Base-by-base conservation (phyloP, 2,888 invertebrate species). In the Crioceris asparagi region DNA sequence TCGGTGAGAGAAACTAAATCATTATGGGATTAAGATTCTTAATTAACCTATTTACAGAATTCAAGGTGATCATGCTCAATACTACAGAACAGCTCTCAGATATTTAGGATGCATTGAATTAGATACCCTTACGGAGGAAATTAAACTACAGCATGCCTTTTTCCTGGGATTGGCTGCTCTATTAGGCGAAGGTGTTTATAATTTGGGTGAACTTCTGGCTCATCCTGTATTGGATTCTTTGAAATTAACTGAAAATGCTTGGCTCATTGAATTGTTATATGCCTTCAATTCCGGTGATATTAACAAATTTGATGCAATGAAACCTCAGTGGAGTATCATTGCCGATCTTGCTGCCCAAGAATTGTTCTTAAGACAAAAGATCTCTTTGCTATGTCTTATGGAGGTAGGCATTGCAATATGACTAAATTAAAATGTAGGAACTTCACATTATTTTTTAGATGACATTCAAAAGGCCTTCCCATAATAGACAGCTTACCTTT, bases 321-420 rank as follows among this genome's bases (percentile, higher is more conserved):
- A 77, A 53, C 70, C 79, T 0, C 71, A 75, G 41, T 85, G 90
- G 88, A 68, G 73, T 3, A 75, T 76, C 42, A 82, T 91, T 49
- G 83, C 88, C 0, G 92, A 93, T 64, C 68, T 96, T 14, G 75
- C 76, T 7, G 77, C 83, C 0, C 82, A 88, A 44, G 91, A 92
- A 56, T 62, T 79, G 1, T 79, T 80, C 54, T 68, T 96, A 47
- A 68, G 87, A 14, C 86, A 91, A 64, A 99, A 98, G 68, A 92
- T 98, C 43, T 90, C 91, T 0, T 71, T 99, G 14, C 70, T 98
- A 11, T 93, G 96, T 59, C 72, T 98, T 0, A 97, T 98, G 94
- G 93, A 96, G 77, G 78, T 79, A 47, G 48, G 51, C 45, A 14
- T 11, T 6, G 2, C 16, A 33, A 15, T n/a, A 14, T 27, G 6